A percentile compares a stretch with the other conserved stretches of the same genome.
Evolutionary conservation across 1,140 invertebrate species (phyloP).

Genomic region (Drosophila kohkoa): DNA sequence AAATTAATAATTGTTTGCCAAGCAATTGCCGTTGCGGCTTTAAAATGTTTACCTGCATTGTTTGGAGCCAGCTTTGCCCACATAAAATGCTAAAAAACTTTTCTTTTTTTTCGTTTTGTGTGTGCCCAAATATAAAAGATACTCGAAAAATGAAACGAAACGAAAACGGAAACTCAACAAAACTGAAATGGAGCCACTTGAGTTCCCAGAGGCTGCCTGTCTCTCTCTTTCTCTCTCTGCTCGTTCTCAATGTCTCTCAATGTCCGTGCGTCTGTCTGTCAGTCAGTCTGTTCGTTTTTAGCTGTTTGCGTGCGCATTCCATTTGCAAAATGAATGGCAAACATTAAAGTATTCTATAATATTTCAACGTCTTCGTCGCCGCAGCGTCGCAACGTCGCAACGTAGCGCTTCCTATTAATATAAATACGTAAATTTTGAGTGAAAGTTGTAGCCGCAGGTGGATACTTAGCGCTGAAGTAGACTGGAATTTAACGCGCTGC

Average conservation of each 20-base stretch:
- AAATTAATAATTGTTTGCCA: slow-evolving; percentile 73
- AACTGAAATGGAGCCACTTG: slow-evolving; percentile 20
- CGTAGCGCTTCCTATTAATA: slow-evolving; percentile 35
- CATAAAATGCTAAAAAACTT: slow-evolving; percentile 18
- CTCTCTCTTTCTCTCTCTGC: not conserved
- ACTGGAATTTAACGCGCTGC: slow-evolving; percentile 34
- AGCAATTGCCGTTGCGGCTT: slow-evolving; percentile 50
- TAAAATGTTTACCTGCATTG: slow-evolving; percentile 56
- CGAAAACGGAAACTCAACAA: slow-evolving; percentile 7
- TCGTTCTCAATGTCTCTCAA: no score
- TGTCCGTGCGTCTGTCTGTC: not conserved
- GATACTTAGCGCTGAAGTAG: slow-evolving; percentile 46
- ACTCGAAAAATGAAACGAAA: slow-evolving; percentile 12
- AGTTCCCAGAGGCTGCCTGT: not conserved
- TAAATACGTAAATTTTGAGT: slow-evolving; percentile 52
- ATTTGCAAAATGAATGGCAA: slow-evolving; percentile 70
- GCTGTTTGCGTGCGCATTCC: slow-evolving; percentile 39
- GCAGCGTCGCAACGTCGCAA: not conserved
- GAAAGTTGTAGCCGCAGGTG: slow-evolving; percentile 72
- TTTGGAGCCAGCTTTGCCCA: slow-evolving; percentile 5
- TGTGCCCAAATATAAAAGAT: slow-evolving; percentile 12
- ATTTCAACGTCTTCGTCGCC: slow-evolving; percentile 17
- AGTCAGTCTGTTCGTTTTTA: not conserved
- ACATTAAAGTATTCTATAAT: slow-evolving; percentile 49
- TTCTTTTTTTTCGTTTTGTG: slow-evolving; percentile 1